Evolutionary conservation across 2,797 vertebrate genomes (phyloP).

Genomic region (Melanotaenia pygmaea): DNA sequence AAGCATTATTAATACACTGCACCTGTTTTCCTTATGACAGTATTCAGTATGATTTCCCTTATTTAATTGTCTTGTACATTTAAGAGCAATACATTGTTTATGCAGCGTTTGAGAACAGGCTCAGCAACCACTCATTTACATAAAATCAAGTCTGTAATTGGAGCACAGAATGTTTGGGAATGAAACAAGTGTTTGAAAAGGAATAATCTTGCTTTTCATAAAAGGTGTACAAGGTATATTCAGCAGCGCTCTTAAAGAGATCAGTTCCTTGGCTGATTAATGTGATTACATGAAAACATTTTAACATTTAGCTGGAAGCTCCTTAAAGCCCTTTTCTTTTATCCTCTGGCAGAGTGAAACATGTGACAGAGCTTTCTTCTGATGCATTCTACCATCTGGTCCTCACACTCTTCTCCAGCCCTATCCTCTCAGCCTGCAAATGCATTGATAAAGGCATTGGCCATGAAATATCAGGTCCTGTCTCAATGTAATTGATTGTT

Average conservation of each 20-base stretch:
- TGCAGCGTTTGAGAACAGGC: not conserved
- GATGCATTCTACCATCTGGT: conserved; percentile 29
- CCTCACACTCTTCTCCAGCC: conserved; percentile 15
- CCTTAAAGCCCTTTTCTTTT: not conserved
- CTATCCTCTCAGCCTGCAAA: conserved; percentile 32
- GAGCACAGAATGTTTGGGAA: not conserved
- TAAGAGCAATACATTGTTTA: not conserved
- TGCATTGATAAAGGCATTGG: conserved; percentile 72
- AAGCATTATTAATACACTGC: not conserved
- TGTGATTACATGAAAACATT: not conserved
- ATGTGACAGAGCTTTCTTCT: conserved; percentile 20
- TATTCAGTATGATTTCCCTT: not conserved
- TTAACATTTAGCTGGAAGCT: conserved; percentile 11
- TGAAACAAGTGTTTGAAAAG: not conserved
- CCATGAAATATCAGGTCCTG: conserved; percentile 70
- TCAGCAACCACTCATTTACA: not conserved
- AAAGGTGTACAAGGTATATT: not conserved
- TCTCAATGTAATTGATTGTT: conserved; percentile 74
- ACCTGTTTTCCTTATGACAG: not conserved
- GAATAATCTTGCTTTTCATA: not conserved
- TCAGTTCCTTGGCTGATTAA: not conserved
- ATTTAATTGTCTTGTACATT: not conserved
- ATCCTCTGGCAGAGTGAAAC: conserved; percentile 1
- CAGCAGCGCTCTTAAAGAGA: not conserved
- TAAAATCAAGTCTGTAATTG: not conserved